These are phyloP conservation scores for Trachymyrmex septentrionalis DNA, from an alignment of 1,140 invertebrate species.

Conservation along the genomic window DNA sequence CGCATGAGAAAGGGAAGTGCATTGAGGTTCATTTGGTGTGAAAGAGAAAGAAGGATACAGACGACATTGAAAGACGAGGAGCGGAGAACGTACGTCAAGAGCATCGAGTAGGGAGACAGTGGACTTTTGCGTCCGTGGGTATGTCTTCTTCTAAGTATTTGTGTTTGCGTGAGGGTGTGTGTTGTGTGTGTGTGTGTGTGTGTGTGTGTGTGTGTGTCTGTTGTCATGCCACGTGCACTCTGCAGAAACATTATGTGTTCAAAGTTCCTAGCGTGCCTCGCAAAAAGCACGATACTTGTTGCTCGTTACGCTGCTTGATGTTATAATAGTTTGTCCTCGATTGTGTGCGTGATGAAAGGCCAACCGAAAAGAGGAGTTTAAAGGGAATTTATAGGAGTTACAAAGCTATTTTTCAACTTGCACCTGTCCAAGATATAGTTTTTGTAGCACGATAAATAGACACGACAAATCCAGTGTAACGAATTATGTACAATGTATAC, in stretches of 20 bases:
- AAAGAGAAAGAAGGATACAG: slow-evolving; percentile 44
- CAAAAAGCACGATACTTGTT: slow-evolving; percentile 83
- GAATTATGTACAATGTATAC: neutral
- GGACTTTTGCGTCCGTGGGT: slow-evolving; percentile 48
- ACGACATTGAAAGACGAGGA: slow-evolving; percentile 46
- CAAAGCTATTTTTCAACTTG: neutral
- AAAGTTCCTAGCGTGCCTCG: slow-evolving; percentile 80
- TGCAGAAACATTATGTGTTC: slow-evolving; percentile 76
- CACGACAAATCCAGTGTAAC: neutral
- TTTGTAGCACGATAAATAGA: neutral
- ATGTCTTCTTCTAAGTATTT: slow-evolving; percentile 9
- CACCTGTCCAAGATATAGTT: slow-evolving; percentile 2
- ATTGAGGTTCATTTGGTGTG: neutral
- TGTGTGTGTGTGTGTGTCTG: slow-evolving; percentile 53
- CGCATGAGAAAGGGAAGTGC: slow-evolving; percentile 5
- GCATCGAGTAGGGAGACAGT: slow-evolving; percentile 53
- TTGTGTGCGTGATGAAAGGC: slow-evolving; percentile 77
- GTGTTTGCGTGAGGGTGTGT: slow-evolving; percentile 18
- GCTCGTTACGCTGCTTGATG: slow-evolving; percentile 76
- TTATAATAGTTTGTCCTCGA: slow-evolving; percentile 80
- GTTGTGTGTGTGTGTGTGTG: slow-evolving; percentile 2
- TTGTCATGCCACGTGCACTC: slow-evolving; percentile 78
- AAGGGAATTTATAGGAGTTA: slow-evolving; percentile 26
- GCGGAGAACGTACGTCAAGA: slow-evolving; percentile 1
- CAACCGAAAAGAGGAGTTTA: slow-evolving; percentile 22